A percentile compares a stretch with the other conserved stretches of the same genome.
Evolutionary conservation across 1,140 invertebrate species (phyloP).

Genomic region (Bombyx mandarina): DNA sequence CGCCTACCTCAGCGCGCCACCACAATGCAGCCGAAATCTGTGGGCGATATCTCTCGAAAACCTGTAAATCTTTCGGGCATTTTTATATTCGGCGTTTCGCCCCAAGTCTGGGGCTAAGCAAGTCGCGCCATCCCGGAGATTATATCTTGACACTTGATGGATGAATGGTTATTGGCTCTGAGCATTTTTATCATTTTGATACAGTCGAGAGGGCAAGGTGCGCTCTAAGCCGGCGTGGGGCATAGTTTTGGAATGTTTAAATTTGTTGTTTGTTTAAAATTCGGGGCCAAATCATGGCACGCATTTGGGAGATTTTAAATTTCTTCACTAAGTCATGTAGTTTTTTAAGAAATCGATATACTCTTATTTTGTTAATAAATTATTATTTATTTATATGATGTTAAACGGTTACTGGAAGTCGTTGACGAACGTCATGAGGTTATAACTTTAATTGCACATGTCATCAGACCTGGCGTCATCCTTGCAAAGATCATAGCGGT

Average conservation of each 20-base stretch:
- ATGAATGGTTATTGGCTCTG: constrained; percentile 73
- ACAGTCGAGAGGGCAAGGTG: constrained; percentile 47
- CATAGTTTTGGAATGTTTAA: constrained; percentile 20
- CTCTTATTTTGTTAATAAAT: too few species aligned
- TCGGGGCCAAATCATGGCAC: too few species aligned
- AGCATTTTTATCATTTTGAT: constrained; percentile 73
- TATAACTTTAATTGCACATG: too few species aligned
- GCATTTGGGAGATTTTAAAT: too few species aligned
- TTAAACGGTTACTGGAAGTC: too few species aligned
- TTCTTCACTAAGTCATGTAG: too few species aligned
- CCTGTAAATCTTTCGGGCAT: constrained; percentile 67
- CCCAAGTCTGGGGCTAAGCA: constrained; percentile 52
- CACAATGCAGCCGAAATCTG: constrained; percentile 55
- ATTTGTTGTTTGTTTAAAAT: not conserved
- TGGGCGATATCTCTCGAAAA: constrained; percentile 49
- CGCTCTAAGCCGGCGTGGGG: constrained; percentile 18
- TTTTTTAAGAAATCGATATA: too few species aligned
- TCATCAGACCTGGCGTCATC: too few species aligned
- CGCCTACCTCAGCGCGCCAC: constrained; percentile 2
- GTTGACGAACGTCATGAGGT: too few species aligned
- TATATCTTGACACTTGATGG: constrained; percentile 73
- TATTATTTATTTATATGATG: too few species aligned
- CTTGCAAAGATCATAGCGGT: too few species aligned
- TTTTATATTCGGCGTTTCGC: constrained; percentile 60
- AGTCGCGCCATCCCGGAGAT: constrained; percentile 60